Evolutionary conservation across 2,888 invertebrate species (phyloP).

Genomic region (Neoaliturus tenellus): DNA sequence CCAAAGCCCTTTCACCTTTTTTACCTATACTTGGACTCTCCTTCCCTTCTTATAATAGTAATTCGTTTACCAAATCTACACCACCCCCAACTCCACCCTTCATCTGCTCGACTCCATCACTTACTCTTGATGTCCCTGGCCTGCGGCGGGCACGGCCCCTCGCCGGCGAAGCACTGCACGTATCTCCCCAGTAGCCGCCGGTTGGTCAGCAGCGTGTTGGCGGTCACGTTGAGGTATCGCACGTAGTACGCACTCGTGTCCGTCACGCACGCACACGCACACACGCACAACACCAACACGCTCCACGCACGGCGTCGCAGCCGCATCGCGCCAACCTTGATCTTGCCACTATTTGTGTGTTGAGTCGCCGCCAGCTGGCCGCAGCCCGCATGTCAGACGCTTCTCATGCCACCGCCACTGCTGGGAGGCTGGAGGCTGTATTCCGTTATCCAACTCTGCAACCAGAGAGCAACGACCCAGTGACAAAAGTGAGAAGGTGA

Average conservation of each 20-base stretch:
- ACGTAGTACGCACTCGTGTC: slow-evolving; percentile 24
- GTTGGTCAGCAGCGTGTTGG: slow-evolving; percentile 49
- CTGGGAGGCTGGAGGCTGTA: not conserved
- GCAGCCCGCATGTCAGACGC: not conserved
- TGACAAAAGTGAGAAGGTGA: not conserved
- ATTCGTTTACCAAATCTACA: no score
- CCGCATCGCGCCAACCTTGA: slow-evolving; percentile 3
- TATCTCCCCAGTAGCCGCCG: slow-evolving; percentile 45
- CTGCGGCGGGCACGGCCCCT: slow-evolving; percentile 56
- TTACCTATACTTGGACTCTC: no score
- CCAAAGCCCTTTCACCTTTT: no score
- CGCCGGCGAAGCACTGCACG: slow-evolving; percentile 45
- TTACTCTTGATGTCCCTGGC: slow-evolving; percentile 58
- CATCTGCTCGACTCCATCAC: no score
- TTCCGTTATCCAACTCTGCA: not conserved
- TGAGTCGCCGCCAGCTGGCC: not conserved
- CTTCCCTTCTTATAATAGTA: no score
- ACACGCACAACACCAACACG: slow-evolving; percentile 9
- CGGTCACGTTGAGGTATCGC: slow-evolving; percentile 48
- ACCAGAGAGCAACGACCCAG: slow-evolving; percentile 11
- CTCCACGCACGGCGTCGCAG: not conserved
- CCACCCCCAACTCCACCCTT: no score
- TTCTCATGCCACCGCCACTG: not conserved
- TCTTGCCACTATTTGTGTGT: not conserved
- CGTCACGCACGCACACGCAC: not conserved